phyloP scores from a whole-genome alignment of 2,113 vertebrate species.

The Notiomystis cincta region DNA sequence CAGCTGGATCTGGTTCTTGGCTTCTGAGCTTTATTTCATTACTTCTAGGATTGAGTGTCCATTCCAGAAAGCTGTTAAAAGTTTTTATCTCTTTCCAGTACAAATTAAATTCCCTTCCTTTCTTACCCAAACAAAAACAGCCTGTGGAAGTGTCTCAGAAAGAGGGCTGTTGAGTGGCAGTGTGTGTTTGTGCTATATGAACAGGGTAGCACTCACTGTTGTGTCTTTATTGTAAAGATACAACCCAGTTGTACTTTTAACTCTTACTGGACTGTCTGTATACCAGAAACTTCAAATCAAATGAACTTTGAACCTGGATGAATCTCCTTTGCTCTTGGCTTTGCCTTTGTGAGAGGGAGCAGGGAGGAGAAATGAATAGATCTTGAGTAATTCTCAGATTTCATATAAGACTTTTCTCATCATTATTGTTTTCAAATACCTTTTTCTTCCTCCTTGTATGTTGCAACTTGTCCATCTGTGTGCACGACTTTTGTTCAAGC shows the following conservation, averaged over 20 bases:
- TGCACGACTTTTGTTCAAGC: not conserved
- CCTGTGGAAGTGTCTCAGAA: not conserved
- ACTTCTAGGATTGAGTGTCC: not conserved
- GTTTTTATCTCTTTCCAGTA: not conserved
- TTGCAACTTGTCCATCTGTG: not conserved
- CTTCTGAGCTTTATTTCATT: not conserved
- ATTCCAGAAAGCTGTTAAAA: not conserved
- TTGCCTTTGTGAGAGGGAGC: not conserved
- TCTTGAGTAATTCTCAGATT: not conserved
- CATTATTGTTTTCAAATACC: not conserved
- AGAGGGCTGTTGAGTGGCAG: not conserved
- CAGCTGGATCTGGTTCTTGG: not conserved
- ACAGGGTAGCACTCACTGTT: not conserved
- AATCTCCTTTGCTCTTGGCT: not conserved
- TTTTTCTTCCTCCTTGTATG: not conserved
- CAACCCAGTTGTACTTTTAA: not conserved
- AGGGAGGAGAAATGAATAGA: not conserved
- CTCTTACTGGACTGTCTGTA: not conserved
- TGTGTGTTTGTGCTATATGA: rapidly evolving
- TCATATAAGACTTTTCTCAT: not conserved
- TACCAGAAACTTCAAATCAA: not conserved
- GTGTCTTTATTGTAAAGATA: not conserved
- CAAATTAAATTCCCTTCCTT: not conserved
- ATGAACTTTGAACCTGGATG: not conserved
- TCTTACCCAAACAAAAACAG: not conserved